Percentiles rank a stretch among this genome's conserved stretches.
Evolutionary conservation across 2,113 vertebrate species (phyloP).

Genomic region (Ciconia maguari): DNA sequence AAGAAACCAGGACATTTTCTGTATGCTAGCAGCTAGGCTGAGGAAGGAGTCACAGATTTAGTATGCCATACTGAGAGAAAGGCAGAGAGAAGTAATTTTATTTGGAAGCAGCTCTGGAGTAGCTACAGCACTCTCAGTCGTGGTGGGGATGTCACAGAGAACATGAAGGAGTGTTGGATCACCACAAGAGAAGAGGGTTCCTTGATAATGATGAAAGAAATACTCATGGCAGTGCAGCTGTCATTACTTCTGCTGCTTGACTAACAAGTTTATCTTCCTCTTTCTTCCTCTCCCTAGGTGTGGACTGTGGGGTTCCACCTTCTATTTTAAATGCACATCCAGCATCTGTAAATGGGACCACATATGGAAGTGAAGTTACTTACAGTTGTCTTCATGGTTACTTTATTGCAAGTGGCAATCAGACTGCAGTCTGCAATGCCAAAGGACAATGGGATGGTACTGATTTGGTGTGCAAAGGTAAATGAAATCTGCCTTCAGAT

Average conservation of each 20-base stretch:
- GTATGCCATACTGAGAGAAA: background rate
- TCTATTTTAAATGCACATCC: slow-evolving; percentile 15
- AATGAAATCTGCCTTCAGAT: background rate
- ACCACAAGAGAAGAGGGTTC: background rate
- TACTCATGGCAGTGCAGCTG: background rate
- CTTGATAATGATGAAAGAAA: background rate
- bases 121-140: background rate
- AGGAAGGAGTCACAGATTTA: background rate
- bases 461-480: slow-evolving; percentile 66
- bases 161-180: background rate
- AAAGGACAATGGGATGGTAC: slow-evolving; percentile 49
- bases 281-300: background rate
- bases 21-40: background rate
- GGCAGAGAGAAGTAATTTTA: background rate
- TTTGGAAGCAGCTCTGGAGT: background rate
- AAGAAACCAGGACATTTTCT: background rate
- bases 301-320: slow-evolving; percentile 65
- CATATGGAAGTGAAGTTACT: slow-evolving; percentile 39
- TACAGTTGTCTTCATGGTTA: slow-evolving; percentile 49
- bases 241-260: background rate
- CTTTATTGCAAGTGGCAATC: background rate
- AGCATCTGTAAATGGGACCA: background rate
- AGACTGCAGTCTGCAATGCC: slow-evolving; percentile 44
- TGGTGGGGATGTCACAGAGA: accelerated
- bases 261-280: background rate